Evolutionary conservation across 1,140 invertebrate species (phyloP).

Genomic region (Metopolophium dirhodum): DNA sequence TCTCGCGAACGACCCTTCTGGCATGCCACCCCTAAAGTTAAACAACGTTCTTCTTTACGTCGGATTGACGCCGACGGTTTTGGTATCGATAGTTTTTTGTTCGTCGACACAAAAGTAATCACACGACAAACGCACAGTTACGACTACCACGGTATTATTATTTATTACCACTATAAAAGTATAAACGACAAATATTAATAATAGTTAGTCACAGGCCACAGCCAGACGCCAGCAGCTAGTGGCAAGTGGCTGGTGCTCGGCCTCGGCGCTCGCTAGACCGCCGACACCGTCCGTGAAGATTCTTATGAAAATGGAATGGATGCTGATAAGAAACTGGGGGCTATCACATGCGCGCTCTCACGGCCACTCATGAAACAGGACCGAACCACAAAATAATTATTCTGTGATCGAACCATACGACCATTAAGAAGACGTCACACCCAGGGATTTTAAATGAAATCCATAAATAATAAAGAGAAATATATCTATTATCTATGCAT

Average conservation of each 20-base stretch:
- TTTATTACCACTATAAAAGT: background rate
- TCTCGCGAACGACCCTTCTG: background rate
- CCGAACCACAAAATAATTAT: background rate
- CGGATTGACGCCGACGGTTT: no score
- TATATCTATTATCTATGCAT: no score
- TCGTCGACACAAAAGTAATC: background rate
- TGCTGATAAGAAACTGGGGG: background rate
- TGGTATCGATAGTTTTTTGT: no score
- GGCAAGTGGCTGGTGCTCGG: background rate
- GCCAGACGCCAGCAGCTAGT: background rate
- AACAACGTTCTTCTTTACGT: background rate
- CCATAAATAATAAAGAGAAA: no score
- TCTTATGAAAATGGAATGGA: slow-evolving; percentile 16
- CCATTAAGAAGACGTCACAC: no score
- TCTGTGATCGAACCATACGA: no score
- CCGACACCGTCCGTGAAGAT: background rate
- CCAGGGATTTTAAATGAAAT: no score
- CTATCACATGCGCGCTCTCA: background rate
- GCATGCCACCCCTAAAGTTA: background rate
- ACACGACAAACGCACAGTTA: background rate
- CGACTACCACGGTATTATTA: background rate
- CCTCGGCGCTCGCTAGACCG: background rate
- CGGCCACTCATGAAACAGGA: background rate
- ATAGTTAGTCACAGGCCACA: no score
- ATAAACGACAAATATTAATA: background rate